A percentile compares a stretch with the other conserved stretches of the same genome.
Conservation (phyloP, 2,113 vertebrate species). For the Hippocampus barbouri region DNA sequence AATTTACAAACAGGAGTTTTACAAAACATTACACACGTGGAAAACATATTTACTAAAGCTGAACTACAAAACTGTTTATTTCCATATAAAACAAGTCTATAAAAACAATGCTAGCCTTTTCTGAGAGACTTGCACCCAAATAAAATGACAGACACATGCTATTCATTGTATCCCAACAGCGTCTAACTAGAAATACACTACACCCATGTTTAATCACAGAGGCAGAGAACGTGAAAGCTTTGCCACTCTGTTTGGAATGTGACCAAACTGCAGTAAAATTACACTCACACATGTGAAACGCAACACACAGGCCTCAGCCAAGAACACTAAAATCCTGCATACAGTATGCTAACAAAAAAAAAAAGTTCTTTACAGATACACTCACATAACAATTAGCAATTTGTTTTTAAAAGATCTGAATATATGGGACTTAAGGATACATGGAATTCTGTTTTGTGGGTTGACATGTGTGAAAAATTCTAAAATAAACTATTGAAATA, state of each 20-base stretch:
- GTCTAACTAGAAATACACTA: background rate
- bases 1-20: background rate
- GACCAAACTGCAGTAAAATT: conserved; percentile 2
- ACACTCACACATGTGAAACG: background rate
- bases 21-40: background rate
- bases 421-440: background rate
- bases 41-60: background rate
- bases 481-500: too few relatives aligned
- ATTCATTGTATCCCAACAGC: background rate
- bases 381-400: background rate
- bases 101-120: too few relatives aligned
- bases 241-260: background rate
- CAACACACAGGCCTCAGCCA: background rate
- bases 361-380: background rate
- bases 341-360: background rate
- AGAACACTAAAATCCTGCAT: background rate
- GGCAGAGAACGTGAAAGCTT: background rate
- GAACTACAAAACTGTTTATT: background rate
- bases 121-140: too few relatives aligned
- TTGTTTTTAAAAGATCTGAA: background rate
- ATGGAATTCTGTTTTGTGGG: background rate
- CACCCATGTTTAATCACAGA: background rate
- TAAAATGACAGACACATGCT: too few relatives aligned
- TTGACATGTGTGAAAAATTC: background rate
- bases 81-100: background rate